Base-by-base conservation (phyloP, 2,888 invertebrate genomes). In the Pimpla rufipes region DNA sequence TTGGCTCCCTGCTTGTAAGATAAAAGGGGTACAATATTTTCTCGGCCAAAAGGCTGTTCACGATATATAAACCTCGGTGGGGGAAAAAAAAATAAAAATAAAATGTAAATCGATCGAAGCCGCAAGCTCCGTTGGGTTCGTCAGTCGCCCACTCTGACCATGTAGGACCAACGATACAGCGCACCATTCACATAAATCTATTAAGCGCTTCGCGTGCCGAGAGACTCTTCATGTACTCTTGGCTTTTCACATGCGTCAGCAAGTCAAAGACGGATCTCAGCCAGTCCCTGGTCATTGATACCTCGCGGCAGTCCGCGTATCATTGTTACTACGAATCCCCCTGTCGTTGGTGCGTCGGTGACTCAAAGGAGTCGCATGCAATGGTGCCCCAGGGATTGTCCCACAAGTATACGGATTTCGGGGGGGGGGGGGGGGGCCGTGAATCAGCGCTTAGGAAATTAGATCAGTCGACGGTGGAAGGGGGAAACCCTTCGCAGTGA, bases 401-500 rank as follows among this genome's bases (percentile, higher is more conserved):
- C 57, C 37, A 64, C 47, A 29, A 45, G 55, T 45, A 16, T 29
- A 47, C 13, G n/a, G 71, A 29, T 55, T 66, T 50, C 18, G 47
- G 35, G 35, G 29, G 3, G 29, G n/a, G n/a, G n/a, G n/a, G n/a
- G n/a, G n/a, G n/a, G n/a, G n/a, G n/a, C n/a, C 67, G 71, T 35
- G 66, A 75, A 70, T 59, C 66, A 68, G 55, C 74, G 80, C 18
- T 68, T 64, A 64, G 67, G 23, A 78, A 90, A 91, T 86, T 79
- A 87, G 85, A 88, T 85, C 84, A 88, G 57, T 50, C 83, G 88
- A 86, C 87, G 88, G n/a, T n/a, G 88, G 75, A 81, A 88, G 85
- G 83, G 90, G 13, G 55, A 90, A 92, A 90, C 89, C 91, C 81
- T 87, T 84, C 84, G 40, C 71, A 77, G 77, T 86, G 87, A 89